Conservation (phyloP, 2,113 vertebrate genomes). For the Nannospalax galili region DNA sequence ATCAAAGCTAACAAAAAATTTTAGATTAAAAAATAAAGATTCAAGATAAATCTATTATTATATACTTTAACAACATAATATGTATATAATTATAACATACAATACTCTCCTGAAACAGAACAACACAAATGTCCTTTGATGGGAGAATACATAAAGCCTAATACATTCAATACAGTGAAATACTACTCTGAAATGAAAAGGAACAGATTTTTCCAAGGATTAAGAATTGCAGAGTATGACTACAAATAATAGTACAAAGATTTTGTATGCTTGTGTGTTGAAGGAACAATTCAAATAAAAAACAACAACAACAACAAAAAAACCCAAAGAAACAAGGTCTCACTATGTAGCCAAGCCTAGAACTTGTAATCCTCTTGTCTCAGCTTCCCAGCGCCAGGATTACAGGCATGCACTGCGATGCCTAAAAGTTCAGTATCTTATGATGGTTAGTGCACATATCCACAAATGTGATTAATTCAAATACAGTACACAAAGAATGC, state of each 20-base stretch:
- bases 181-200: slow-evolving; percentile 18
- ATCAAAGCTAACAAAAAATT: too few relatives aligned
- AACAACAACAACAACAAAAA: too few relatives aligned
- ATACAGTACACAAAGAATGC: background rate
- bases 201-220: background rate
- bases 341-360: background rate
- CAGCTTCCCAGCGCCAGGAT: background rate
- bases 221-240: background rate
- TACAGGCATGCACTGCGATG: background rate
- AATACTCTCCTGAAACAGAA: slow-evolving; percentile 24
- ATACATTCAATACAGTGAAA: background rate
- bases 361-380: background rate
- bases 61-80: background rate
- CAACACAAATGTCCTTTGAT: background rate
- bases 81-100: background rate
- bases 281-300: background rate
- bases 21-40: too few relatives aligned
- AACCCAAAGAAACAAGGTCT: background rate
- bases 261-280: background rate
- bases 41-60: too few relatives aligned
- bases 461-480: background rate
- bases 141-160: background rate
- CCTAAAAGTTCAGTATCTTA: background rate
- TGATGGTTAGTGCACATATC: background rate
- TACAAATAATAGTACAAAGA: background rate